A percentile compares a stretch with the other conserved stretches of the same genome.
Conservation (phyloP, 2,888 invertebrate genomes). For the Balanococcus diminutus region DNA sequence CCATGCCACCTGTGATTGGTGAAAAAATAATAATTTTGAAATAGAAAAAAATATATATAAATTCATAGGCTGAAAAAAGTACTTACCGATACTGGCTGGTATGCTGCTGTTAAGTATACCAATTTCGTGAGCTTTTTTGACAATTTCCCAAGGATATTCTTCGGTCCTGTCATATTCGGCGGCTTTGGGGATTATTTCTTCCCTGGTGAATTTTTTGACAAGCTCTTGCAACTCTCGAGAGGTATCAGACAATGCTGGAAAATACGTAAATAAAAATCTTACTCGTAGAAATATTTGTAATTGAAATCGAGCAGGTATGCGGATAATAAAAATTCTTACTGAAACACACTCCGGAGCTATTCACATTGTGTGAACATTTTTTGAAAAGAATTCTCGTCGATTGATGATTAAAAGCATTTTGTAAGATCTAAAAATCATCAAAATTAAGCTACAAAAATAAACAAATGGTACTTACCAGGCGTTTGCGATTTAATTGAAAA, state of each 20-base stretch:
- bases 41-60: too few species aligned
- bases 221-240: constrained; percentile 80
- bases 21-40: neutral
- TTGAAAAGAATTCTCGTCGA: neutral
- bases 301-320: neutral
- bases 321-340: constrained; percentile 35
- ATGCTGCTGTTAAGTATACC: constrained; percentile 89
- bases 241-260: constrained; percentile 70
- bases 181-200: constrained; percentile 91
- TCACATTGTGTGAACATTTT: neutral
- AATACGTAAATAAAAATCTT: neutral
- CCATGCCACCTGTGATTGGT: constrained; percentile 71
- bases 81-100: constrained; percentile 75
- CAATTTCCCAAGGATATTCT: constrained; percentile 91
- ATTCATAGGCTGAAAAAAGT: neutral
- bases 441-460: neutral
- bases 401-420: neutral
- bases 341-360: neutral
- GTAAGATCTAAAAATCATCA: neutral
- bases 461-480: neutral
- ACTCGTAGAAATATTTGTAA: neutral
- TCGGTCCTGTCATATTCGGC: constrained; percentile 87
- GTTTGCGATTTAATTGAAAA: neutral
- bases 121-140: constrained; percentile 89
- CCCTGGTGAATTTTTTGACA: constrained; percentile 86